These are phyloP conservation scores for Galaxea fascicularis DNA, from an alignment of 92 coral and sea anemone genomes.

Conservation along the genomic window DNA sequence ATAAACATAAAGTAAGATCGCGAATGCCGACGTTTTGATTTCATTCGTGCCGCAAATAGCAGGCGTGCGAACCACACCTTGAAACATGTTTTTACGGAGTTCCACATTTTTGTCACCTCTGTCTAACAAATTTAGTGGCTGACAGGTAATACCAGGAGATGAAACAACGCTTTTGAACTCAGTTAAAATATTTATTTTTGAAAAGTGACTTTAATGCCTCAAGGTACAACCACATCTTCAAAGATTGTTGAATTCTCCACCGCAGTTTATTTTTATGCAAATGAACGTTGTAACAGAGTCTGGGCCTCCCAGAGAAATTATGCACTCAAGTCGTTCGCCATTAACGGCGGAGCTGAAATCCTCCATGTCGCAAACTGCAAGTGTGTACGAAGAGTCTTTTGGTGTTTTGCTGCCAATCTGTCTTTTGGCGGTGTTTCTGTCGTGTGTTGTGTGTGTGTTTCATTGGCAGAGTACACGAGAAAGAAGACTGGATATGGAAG, in stretches of 20 bases:
- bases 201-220: too few relatives aligned
- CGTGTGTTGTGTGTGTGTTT: conserved; percentile 51
- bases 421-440: conserved; percentile 52
- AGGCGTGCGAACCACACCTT: background rate
- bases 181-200: too few relatives aligned
- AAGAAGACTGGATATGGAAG: conserved; percentile 45
- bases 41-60: background rate
- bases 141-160: too few relatives aligned
- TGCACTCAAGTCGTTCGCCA: background rate
- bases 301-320: too few relatives aligned
- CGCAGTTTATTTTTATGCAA: background rate
- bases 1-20: background rate
- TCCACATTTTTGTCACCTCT: background rate
- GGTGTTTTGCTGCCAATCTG: conserved; percentile 53
- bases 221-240: background rate
- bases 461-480: conserved; percentile 55
- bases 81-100: background rate
- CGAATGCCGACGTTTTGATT: background rate
- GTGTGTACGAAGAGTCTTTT: background rate
- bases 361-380: background rate
- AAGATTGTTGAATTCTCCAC: background rate
- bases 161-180: too few relatives aligned
- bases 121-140: too few relatives aligned
- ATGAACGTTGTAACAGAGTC: background rate
- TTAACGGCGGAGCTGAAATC: background rate